phyloP scores from a whole-genome alignment of 2,888 invertebrate species.

The Mesochorus sp. region DNA sequence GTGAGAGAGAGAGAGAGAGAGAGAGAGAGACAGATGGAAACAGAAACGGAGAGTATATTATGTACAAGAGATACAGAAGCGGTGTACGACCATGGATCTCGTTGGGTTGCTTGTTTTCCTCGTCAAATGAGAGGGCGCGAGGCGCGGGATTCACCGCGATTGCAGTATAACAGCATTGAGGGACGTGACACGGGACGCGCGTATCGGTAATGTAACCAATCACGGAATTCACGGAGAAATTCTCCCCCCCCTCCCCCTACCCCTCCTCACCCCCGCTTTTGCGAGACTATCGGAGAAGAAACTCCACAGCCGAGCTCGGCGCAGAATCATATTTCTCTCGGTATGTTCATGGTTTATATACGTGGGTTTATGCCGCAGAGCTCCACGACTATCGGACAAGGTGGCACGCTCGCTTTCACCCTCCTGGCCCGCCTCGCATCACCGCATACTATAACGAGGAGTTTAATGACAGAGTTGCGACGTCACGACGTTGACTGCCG shows the following conservation, averaged over 20 bases:
- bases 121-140: slow-evolving; percentile 70
- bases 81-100: slow-evolving; percentile 31
- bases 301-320: slow-evolving; percentile 2
- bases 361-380: slow-evolving; percentile 27
- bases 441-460: slow-evolving; percentile 76
- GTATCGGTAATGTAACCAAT: slow-evolving; percentile 82
- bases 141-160: slow-evolving; percentile 73
- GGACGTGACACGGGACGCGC: slow-evolving; percentile 79
- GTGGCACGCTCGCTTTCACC: slow-evolving; percentile 50
- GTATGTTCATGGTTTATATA: slow-evolving; percentile 27
- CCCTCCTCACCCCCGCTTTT: slow-evolving; percentile 25
- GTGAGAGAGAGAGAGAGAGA: not conserved
- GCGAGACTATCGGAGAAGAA: not conserved
- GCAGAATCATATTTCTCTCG: slow-evolving; percentile 26
- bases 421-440: slow-evolving; percentile 31
- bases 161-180: slow-evolving; percentile 79
- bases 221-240: slow-evolving; percentile 69
- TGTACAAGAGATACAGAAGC: not conserved
- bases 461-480: slow-evolving; percentile 81
- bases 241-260: slow-evolving; percentile 24
- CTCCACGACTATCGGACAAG: slow-evolving; percentile 32
- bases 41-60: not conserved
- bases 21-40: not conserved
- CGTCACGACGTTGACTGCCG: slow-evolving; percentile 69
- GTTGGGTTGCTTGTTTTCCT: slow-evolving; percentile 69